These are phyloP conservation scores for Trissoscelio sp. DNA, from an alignment of 2,888 invertebrate genomes.

Conservation along the genomic window DNA sequence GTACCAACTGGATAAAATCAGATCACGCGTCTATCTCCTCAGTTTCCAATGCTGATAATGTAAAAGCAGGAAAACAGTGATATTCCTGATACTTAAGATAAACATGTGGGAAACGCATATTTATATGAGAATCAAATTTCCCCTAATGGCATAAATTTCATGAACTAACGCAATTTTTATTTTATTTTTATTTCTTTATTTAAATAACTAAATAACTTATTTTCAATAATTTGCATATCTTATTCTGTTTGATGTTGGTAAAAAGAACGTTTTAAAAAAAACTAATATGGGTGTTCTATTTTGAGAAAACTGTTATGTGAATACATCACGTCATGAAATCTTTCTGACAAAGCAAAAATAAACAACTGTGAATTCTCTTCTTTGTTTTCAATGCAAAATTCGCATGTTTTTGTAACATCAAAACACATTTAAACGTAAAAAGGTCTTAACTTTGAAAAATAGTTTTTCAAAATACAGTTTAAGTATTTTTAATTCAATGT, in stretches of 20 bases:
- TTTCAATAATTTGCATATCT: no score
- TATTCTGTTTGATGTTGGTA: no score
- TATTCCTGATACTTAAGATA: slow-evolving; percentile 31
- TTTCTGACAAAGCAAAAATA: slow-evolving; percentile 17
- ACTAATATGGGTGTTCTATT: slow-evolving; percentile 5
- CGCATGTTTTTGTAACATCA: not conserved
- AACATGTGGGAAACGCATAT: slow-evolving; percentile 1
- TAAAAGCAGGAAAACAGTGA: slow-evolving; percentile 23
- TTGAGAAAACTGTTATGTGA: slow-evolving; percentile 8
- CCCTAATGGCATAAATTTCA: no score
- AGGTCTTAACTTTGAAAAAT: no score
- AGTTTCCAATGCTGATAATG: slow-evolving; percentile 28
- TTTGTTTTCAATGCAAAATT: slow-evolving; percentile 29
- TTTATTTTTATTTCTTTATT: no score
- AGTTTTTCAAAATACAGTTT: no score
- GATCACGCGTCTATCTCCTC: slow-evolving; percentile 31
- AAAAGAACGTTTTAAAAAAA: not conserved
- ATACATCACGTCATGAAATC: not conserved
- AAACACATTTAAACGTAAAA: not conserved
- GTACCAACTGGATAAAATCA: slow-evolving; percentile 42
- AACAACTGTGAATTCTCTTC: not conserved
- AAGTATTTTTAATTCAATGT: no score
- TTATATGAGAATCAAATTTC: not conserved
- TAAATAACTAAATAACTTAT: no score
- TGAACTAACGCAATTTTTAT: no score